Base-by-base conservation (phyloP, 2,888 invertebrate species). In the Athalia cordata region DNA sequence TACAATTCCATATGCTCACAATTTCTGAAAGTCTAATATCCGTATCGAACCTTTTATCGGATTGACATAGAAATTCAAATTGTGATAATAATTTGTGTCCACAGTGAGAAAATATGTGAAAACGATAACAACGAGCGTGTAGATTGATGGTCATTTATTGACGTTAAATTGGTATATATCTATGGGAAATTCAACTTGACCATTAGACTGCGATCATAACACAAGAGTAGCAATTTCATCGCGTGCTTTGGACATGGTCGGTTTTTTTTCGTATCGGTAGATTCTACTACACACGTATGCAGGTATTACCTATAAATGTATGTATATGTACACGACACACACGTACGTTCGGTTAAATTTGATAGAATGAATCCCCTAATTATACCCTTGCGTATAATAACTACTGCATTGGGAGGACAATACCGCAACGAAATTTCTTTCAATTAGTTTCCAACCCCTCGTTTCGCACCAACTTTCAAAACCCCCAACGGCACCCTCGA, bases 391-490 rank as follows among this genome's bases (percentile, higher is more conserved):
- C 7, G 49, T 15, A 52, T 7, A 5, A 59, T 8, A 29, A 29
- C 29, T 29, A 2, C 9, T 55, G n/a, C 7, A 7, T 55, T 4
- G 9, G n/a, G 50, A 15, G 15, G 49, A n/a, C 43, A 68, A 68
- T 55, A 55, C 55, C 68, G 43, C 43, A 52, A 43, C 52, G 50
- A 52, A 68, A 68, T 68, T 68, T 68, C 68, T 43, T 68, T 68
- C 68, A 68, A 68, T 68, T 68, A 68, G 68, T 68, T 43, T 8
- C 29, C 9, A 11, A 5, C 13, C 52, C 68, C 68, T 49, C 49
- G 52, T 68, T 68, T 68, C 15, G 55, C 68, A 52, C 68, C 43
- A 55, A 9, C 43, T 7, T 43, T 55, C 52, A 29, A 29, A 29
- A 29, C 29, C 29, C 29, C 47, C 68, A 1, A 52, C 15, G 49